Evolutionary conservation across 37 sponge, comb jelly and placozoan genomes (phyloP).

Genomic region (Spongia lamella): DNA sequence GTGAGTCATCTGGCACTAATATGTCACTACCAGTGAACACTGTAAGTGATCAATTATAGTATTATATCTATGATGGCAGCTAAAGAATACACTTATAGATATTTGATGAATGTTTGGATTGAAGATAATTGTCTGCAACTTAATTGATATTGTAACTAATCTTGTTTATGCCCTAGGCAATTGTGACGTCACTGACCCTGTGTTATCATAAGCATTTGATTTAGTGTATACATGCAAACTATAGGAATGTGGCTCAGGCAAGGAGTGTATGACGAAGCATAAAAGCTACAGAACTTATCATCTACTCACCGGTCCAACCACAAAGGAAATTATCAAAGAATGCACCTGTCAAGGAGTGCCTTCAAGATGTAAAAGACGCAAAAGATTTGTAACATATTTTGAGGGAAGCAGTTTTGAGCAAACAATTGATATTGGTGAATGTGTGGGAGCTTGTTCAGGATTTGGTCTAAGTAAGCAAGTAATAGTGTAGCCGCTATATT

Average conservation of each 20-base stretch:
- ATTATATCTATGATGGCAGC: too few relatives aligned
- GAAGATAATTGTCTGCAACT: background rate
- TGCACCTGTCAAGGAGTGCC: constrained; percentile 13
- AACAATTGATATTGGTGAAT: constrained; percentile 42
- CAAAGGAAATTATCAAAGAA: background rate
- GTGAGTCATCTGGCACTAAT: too few relatives aligned
- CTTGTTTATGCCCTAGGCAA: too few relatives aligned
- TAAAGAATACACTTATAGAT: too few relatives aligned
- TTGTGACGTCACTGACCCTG: too few relatives aligned
- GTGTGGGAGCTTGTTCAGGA: constrained; percentile 31
- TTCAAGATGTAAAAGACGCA: constrained; percentile 13
- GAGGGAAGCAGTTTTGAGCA: constrained; percentile 33
- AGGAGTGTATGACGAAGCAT: constrained; percentile 4
- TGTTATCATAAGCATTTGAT: too few relatives aligned
- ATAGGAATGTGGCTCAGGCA: constrained; percentile 7
- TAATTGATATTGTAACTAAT: background rate
- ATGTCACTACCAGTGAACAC: too few relatives aligned
- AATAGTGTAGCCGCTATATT: background rate
- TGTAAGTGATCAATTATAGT: too few relatives aligned
- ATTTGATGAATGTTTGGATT: background rate
- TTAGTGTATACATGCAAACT: too few relatives aligned
- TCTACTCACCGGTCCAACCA: constrained; percentile 23
- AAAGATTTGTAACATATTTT: constrained; percentile 19
- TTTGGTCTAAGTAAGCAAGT: background rate
- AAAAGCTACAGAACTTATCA: background rate